These are phyloP conservation scores for human (Homo sapiens) DNA, from an alignment of 2,113 vertebrate species.

Conservation along the genomic window GRCh38 chr4:121633501-121634000, in stretches of 20 bases:
- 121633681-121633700: background rate
- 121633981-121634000: background rate
- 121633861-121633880: background rate
- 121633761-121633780: background rate
- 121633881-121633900: rapidly evolving
- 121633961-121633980: background rate
- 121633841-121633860: background rate
- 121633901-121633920: background rate
- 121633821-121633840: background rate
- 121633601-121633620: background rate
- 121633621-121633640: background rate
- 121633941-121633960: background rate
- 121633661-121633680: background rate
- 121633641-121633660: background rate
- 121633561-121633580: background rate
- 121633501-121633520: background rate
- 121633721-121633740: background rate
- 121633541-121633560: background rate
- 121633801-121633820: background rate
- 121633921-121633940: background rate
- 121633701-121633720: background rate
- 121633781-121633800: background rate
- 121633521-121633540: background rate
- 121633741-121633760: too few species aligned
- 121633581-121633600: background rate